A percentile compares a stretch with the other conserved stretches of the same genome.
Evolutionary conservation across 2,113 vertebrate species (phyloP).

Genomic region (Percina caprodes): DNA sequence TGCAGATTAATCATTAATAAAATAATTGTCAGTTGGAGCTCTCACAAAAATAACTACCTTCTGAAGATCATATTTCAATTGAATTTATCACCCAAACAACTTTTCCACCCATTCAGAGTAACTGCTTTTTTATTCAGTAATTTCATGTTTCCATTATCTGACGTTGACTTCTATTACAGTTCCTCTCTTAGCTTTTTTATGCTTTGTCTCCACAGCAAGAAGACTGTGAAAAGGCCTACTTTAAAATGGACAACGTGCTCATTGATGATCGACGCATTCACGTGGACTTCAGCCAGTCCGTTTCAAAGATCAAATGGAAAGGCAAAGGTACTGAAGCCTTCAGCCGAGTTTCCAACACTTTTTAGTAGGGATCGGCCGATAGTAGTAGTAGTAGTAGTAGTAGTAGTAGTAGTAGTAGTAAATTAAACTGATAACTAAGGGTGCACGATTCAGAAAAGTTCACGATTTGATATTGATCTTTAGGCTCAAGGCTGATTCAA

Average conservation of each 20-base stretch:
- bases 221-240: constrained; percentile 98
- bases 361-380: no score
- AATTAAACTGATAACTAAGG: no score
- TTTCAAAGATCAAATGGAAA: constrained; percentile 97
- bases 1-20: neutral
- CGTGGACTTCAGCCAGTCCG: constrained; percentile 98
- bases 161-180: neutral
- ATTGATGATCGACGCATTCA: constrained; percentile 97
- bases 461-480: no score
- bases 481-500: no score
- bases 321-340: constrained; percentile 89
- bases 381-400: no score
- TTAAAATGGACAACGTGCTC: constrained; percentile 99
- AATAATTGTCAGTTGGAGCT: neutral
- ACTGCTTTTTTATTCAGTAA: neutral
- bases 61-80: neutral
- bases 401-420: no score
- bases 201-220: constrained; percentile 77
- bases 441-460: no score
- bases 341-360: no score
- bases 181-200: neutral
- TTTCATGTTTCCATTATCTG: neutral
- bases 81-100: neutral
- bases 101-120: neutral
- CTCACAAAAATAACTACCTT: neutral